Base-by-base conservation (phyloP, 2,113 vertebrate genomes). In the Athene cunicularia region DNA sequence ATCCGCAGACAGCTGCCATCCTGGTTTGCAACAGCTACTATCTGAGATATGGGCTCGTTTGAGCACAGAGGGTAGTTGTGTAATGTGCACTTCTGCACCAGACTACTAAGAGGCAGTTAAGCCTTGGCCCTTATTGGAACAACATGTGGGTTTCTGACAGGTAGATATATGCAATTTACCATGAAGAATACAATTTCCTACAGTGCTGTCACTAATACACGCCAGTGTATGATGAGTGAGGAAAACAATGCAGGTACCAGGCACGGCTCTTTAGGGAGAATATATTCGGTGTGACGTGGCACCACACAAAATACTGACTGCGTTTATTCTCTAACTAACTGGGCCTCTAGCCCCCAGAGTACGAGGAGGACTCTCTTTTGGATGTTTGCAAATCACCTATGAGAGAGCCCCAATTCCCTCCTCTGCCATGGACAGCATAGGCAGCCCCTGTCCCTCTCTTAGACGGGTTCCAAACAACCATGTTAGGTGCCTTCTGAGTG, bases 121-220 rank as follows among this genome's bases (percentile, higher is more conserved):
- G 93, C 81, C 89, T 94, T 94, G 93, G 95, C 87, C 91, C 93
- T 97, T 94, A 72, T 9, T 80, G 93, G 86, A 89, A 85, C 80
- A 94, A 93, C 95, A 82, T 90, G 94, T 84, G 87, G 94, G 77
- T 70, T 96, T 97, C 91, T 91, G 95, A 95, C 94, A 96, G 93
- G 96, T 94, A 96, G 93, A 92, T 95, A 64, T 55, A 88, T 74
- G 86, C 91, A 89, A 67, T 94, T 95, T 92, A 95, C 93, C 86
- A 83, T 62, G 89, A 96, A 94, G 77, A 96, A 93, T 86, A 82
- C 73, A 53, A 67, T 95, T 92, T 95, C 93, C 84, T 91, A 73
- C 0, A 2, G 93, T 87, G 89, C 93, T 95, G 87, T 97, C 97
- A 93, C 71, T 76, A 88, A 74, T 27, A 81, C 58, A 88, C 0